phyloP scores from a whole-genome alignment of 2,113 vertebrate species.

The Willisornis vidua region DNA sequence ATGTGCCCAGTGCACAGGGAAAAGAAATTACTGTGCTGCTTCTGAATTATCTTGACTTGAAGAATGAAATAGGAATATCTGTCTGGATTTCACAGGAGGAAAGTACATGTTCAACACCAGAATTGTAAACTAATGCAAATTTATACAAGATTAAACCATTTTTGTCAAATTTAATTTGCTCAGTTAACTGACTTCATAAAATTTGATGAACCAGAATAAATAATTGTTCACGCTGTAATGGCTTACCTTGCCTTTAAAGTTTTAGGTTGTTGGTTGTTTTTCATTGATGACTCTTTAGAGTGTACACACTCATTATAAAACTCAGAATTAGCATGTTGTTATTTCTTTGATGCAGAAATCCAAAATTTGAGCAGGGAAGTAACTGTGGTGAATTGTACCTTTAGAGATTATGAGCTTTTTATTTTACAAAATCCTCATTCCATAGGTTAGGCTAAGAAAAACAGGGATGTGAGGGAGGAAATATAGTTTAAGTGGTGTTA shows the following conservation, averaged over 20 bases:
- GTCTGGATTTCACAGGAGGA: not conserved
- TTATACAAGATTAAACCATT: not conserved
- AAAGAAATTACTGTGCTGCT: not conserved
- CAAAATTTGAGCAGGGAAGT: not conserved
- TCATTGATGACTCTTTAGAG: not conserved
- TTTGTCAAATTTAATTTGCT: not conserved
- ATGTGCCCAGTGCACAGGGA: not conserved
- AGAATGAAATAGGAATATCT: not conserved
- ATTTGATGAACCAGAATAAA: not conserved
- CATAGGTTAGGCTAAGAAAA: not conserved
- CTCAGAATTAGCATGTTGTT: not conserved
- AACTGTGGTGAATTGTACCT: not conserved
- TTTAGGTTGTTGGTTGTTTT: not conserved
- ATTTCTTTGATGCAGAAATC: not conserved
- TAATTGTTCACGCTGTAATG: not conserved
- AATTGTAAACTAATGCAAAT: not conserved
- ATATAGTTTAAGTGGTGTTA: not conserved
- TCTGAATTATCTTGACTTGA: not conserved
- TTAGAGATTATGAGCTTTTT: not conserved
- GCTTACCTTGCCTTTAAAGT: not conserved
- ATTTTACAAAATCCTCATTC: not conserved
- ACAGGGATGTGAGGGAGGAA: accelerated
- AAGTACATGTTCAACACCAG: not conserved
- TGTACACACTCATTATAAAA: not conserved
- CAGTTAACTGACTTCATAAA: not conserved